phyloP scores from a whole-genome alignment of 2,797 vertebrate genomes.

The Diplodus sargus region DNA sequence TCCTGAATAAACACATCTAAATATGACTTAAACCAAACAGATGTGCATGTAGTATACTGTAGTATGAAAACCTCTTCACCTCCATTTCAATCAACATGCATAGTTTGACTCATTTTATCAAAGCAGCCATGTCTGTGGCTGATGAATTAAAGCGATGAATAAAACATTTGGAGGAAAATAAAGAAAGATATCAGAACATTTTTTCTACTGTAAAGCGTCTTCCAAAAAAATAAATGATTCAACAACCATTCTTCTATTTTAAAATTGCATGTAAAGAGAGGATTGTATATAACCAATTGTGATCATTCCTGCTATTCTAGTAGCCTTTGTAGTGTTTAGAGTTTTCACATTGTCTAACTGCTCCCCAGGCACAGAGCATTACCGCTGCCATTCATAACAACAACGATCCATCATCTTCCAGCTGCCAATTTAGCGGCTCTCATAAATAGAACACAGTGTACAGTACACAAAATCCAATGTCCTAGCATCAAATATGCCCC shows the following conservation, averaged over 20 bases:
- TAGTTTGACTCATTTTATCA: constrained; percentile 14
- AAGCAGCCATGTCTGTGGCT: constrained; percentile 15
- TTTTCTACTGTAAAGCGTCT: constrained; percentile 27
- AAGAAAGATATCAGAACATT: constrained; percentile 20
- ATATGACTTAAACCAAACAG: constrained; percentile 5
- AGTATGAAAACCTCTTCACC: constrained; percentile 12
- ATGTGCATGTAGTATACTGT: background rate
- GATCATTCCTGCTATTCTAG: constrained; percentile 39
- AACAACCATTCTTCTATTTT: constrained; percentile 45
- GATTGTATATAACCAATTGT: constrained; percentile 47
- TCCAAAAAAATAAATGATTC: constrained; percentile 60
- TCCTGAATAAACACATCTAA: constrained; percentile 4
- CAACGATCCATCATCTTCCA: constrained; percentile 62
- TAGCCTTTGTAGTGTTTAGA: constrained; percentile 31
- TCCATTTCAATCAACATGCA: constrained; percentile 15
- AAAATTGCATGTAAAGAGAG: constrained; percentile 58
- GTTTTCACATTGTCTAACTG: constrained; percentile 38
- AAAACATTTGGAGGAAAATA: constrained; percentile 42
- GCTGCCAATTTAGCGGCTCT: constrained; percentile 60
- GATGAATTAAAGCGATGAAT: constrained; percentile 43
- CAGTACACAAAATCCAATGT: constrained; percentile 64
- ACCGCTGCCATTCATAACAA: constrained; percentile 55
- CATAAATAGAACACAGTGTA: constrained; percentile 62
- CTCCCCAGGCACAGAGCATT: constrained; percentile 48
- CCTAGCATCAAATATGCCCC: constrained; percentile 54